These are phyloP conservation scores for Danio aesculapii DNA, from an alignment of 2,797 vertebrate genomes.

Conservation along the genomic window DNA sequence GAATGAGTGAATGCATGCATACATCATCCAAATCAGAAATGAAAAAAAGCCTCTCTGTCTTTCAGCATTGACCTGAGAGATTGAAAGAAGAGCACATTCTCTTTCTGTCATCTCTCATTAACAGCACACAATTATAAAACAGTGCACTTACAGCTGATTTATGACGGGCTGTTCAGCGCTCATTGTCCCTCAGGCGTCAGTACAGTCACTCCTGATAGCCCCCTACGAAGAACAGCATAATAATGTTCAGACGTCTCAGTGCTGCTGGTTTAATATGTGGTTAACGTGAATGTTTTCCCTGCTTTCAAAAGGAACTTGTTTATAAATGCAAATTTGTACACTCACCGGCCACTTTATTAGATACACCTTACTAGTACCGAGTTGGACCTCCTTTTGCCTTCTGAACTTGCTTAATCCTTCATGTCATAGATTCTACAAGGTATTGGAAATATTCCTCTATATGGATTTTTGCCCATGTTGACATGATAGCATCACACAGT, in stretches of 20 bases:
- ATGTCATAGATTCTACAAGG: no score
- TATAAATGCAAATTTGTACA: background rate
- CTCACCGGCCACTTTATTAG: no score
- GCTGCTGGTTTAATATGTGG: slow-evolving; percentile 37
- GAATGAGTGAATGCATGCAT: no score
- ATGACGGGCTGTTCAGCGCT: slow-evolving; percentile 71
- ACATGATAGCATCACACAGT: no score
- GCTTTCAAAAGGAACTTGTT: slow-evolving; percentile 11
- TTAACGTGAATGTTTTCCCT: slow-evolving; percentile 29
- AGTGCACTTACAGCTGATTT: slow-evolving; percentile 80
- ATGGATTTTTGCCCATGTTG: no score
- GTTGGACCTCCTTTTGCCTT: no score
- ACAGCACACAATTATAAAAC: slow-evolving; percentile 80
- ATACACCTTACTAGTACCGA: no score
- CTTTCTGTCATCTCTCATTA: slow-evolving; percentile 73
- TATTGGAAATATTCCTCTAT: no score
- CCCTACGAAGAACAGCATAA: slow-evolving; percentile 51
- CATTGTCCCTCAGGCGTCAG: slow-evolving; percentile 66
- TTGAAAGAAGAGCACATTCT: slow-evolving; percentile 40
- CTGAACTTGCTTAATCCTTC: no score
- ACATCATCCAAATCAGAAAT: no score
- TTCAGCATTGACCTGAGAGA: background rate
- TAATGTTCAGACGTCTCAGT: slow-evolving; percentile 52
- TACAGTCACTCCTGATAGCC: slow-evolving; percentile 48
- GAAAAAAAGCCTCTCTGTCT: background rate